Conservation (phyloP, 2,113 vertebrate species). For the Amazona guildingii region DNA sequence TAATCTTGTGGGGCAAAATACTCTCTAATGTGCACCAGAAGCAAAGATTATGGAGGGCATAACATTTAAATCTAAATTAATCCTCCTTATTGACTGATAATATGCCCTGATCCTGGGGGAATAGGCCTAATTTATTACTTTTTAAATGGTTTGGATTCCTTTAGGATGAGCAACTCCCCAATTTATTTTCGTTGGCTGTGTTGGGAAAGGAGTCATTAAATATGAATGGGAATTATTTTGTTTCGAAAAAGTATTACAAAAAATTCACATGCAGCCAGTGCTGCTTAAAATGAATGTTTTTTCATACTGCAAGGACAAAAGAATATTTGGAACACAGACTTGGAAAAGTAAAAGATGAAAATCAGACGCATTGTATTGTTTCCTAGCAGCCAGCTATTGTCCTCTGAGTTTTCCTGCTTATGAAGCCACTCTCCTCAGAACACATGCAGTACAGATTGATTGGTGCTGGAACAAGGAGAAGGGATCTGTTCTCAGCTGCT, state of each 20-base stretch:
- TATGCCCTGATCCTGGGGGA: conserved; percentile 2
- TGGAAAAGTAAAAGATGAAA: background rate
- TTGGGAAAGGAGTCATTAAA: background rate
- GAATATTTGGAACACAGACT: background rate
- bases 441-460: background rate
- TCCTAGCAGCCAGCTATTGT: background rate
- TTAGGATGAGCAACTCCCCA: conserved; percentile 7
- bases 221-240: background rate
- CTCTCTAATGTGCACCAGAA: conserved; percentile 42
- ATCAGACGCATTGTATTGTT: background rate
- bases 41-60: conserved; percentile 39
- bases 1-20: conserved; percentile 36
- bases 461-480: background rate
- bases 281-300: background rate
- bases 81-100: conserved; percentile 60
- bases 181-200: background rate
- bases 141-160: conserved; percentile 44
- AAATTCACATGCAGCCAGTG: background rate
- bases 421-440: background rate
- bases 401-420: background rate
- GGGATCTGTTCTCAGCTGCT: background rate
- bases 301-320: background rate
- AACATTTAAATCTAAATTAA: conserved; percentile 64
- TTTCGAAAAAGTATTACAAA: background rate
- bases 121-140: conserved; percentile 58